Evolutionary conservation across 2,113 vertebrate genomes (phyloP).

Genomic region (Cyanoderma ruficeps): DNA sequence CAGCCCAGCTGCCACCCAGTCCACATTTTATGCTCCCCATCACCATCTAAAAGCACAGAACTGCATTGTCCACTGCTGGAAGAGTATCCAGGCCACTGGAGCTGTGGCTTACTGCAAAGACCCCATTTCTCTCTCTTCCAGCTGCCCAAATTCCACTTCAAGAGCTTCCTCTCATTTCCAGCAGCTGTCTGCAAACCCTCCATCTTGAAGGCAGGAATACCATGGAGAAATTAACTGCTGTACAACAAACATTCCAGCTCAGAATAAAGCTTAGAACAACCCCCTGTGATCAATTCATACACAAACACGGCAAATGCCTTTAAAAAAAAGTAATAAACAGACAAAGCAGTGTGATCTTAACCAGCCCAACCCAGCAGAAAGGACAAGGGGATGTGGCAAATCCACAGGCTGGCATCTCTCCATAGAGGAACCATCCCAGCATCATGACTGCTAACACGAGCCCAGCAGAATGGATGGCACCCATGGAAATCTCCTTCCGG

Average conservation of each 20-base stretch:
- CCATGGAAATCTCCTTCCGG: neutral
- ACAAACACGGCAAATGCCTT: neutral
- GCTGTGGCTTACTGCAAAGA: neutral
- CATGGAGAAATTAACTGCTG: neutral
- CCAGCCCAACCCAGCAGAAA: neutral
- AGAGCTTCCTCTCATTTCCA: neutral
- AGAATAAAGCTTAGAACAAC: neutral
- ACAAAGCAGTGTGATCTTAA: neutral
- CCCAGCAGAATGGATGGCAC: neutral
- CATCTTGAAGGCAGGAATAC: neutral
- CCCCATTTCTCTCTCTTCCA: neutral
- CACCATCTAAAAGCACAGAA: neutral
- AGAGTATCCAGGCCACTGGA: neutral
- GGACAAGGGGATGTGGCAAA: neutral
- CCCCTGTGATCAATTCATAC: too few relatives aligned
- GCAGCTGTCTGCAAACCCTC: neutral
- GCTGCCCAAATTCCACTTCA: neutral
- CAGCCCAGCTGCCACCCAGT: neutral
- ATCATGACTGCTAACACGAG: rapidly evolving
- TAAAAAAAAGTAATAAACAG: neutral
- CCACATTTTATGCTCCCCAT: neutral
- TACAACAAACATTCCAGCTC: neutral
- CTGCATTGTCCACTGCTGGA: neutral
- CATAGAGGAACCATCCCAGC: neutral
- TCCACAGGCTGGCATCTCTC: neutral